These are phyloP conservation scores for Periophthalmus magnuspinnatus DNA, from an alignment of 2,797 vertebrate genomes.

Conservation along the genomic window DNA sequence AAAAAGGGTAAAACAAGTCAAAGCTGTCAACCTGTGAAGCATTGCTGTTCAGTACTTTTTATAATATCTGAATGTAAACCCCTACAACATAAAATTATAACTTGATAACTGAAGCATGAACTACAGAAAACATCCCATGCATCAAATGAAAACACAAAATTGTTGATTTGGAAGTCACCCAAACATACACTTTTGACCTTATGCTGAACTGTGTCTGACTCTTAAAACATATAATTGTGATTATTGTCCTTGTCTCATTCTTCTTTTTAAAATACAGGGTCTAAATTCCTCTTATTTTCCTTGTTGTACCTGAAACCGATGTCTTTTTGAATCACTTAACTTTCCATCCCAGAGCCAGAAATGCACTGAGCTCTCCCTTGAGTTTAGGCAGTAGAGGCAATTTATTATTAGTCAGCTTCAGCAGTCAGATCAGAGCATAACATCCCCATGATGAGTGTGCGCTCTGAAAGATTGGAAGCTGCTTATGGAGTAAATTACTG, in stretches of 20 bases:
- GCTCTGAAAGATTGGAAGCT: slow-evolving; percentile 10
- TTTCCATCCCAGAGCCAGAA: slow-evolving; percentile 5
- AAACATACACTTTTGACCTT: background rate
- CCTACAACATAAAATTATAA: background rate
- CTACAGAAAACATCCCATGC: background rate
- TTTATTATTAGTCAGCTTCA: slow-evolving; percentile 17
- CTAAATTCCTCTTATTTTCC: background rate
- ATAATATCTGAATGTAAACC: background rate
- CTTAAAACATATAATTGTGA: background rate
- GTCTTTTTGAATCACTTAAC: slow-evolving; percentile 1
- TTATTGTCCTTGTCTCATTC: background rate
- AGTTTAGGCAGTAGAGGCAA: slow-evolving; percentile 13
- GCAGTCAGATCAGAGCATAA: background rate
- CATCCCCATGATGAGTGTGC: background rate
- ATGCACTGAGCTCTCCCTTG: slow-evolving; percentile 1
- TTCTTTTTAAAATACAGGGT: background rate
- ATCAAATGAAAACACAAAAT: background rate
- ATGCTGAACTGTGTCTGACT: too few species aligned
- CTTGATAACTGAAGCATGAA: background rate
- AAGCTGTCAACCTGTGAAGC: background rate
- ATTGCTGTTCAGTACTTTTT: background rate
- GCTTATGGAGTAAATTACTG: slow-evolving; percentile 3
- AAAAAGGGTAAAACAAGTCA: background rate
- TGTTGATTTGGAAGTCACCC: background rate
- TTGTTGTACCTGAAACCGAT: background rate